phyloP scores from a whole-genome alignment of 53 echinoderm and acorn worm species.

The Patiria pectinifera region DNA sequence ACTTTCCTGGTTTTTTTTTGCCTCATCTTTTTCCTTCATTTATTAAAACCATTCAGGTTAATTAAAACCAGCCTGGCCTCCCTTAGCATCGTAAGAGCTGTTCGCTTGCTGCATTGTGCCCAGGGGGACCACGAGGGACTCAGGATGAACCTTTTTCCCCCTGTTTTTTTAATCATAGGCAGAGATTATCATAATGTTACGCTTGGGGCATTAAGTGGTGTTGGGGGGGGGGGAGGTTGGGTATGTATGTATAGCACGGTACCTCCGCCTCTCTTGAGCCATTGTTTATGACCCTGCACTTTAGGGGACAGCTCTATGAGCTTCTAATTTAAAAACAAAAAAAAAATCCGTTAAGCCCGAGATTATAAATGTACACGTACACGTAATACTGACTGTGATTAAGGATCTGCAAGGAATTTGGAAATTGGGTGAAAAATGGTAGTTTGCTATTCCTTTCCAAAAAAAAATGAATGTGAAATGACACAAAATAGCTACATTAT shows the following conservation, averaged over 20 bases:
- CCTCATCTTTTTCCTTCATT: background rate
- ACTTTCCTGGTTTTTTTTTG: background rate
- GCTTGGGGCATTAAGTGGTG: constrained; percentile 35
- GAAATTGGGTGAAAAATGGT: too few relatives aligned
- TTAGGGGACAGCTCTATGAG: constrained; percentile 1
- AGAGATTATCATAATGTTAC: constrained; percentile 51
- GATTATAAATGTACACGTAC: too few relatives aligned
- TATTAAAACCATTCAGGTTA: constrained; percentile 41
- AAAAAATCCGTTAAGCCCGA: too few relatives aligned
- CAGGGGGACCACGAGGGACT: constrained; percentile 1
- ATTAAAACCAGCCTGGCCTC: background rate
- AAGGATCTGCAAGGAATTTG: too few relatives aligned
- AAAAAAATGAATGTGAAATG: too few relatives aligned
- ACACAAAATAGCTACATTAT: too few relatives aligned
- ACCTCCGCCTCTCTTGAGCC: background rate
- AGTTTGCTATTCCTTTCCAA: too few relatives aligned
- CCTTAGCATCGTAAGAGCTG: constrained; percentile 19
- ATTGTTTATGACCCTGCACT: constrained; percentile 26
- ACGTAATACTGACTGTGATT: too few relatives aligned
- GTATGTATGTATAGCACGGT: background rate
- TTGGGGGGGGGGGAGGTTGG: too few relatives aligned
- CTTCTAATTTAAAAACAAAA: background rate
- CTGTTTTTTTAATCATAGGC: constrained; percentile 35
- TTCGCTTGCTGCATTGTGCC: constrained; percentile 7
- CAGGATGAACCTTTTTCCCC: constrained; percentile 2